These are phyloP conservation scores for Lophura nycthemera DNA, from an alignment of 2,113 vertebrate genomes.

Conservation along the genomic window DNA sequence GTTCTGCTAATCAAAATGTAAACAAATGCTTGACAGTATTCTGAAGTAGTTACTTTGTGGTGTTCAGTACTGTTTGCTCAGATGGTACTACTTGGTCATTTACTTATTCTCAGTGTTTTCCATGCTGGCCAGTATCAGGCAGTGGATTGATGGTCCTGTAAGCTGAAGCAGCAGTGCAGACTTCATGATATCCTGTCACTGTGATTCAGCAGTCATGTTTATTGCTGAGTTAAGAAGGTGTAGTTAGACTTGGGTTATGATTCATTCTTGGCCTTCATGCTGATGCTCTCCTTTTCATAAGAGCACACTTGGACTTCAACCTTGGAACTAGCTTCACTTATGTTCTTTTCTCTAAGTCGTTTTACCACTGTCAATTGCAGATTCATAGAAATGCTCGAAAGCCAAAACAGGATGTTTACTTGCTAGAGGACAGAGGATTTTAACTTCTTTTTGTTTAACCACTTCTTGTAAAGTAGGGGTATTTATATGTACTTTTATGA, in stretches of 20 bases:
- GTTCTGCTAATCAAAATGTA: neutral
- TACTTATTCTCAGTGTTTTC: neutral
- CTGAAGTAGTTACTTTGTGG: neutral
- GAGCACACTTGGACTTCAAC: neutral
- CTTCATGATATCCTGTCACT: neutral
- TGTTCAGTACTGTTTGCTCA: neutral
- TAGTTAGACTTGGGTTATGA: neutral
- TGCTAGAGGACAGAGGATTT: neutral
- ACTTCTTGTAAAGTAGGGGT: neutral
- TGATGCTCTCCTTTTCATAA: neutral
- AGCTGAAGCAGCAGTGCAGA: neutral
- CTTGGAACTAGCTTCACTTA: neutral
- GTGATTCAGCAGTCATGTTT: neutral
- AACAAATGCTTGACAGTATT: neutral
- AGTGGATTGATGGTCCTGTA: neutral
- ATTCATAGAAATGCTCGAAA: neutral
- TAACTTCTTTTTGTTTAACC: neutral
- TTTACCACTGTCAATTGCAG: neutral
- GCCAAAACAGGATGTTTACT: neutral
- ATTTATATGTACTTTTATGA: neutral
- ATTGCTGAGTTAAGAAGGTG: neutral
- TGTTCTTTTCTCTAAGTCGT: neutral
- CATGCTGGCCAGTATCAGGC: neutral
- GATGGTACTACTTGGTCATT: neutral
- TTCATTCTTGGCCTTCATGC: neutral